These are phyloP conservation scores for Psittacus erithacus DNA, from an alignment of 2,113 vertebrate species.

Conservation along the genomic window DNA sequence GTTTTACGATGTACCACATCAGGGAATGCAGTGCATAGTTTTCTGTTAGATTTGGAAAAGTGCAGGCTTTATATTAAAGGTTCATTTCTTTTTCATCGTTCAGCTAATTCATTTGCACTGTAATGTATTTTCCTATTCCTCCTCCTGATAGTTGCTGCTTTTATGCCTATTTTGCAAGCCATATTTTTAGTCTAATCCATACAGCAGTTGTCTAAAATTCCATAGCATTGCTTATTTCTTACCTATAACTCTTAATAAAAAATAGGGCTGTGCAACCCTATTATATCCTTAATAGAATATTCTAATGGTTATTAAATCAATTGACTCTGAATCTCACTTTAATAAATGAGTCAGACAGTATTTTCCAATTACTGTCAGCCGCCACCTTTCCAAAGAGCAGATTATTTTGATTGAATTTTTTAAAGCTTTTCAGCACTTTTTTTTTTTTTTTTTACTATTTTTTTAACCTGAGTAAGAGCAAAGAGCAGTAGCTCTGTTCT, in stretches of 20 bases:
- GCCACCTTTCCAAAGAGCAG: conserved; percentile 77
- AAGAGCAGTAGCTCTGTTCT: conserved; percentile 47
- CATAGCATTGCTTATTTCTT: conserved; percentile 61
- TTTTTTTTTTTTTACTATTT: neutral
- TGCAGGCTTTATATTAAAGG: neutral
- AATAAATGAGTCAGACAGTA: conserved; percentile 82
- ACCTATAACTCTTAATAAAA: conserved; percentile 78
- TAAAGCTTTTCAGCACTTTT: conserved; percentile 70
- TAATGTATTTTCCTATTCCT: conserved; percentile 18
- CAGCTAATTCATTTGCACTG: conserved; percentile 24
- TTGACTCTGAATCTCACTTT: conserved; percentile 81
- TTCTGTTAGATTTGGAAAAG: conserved; percentile 31
- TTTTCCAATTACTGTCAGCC: conserved; percentile 82
- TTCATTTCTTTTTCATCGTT: conserved; percentile 34
- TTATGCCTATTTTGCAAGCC: conserved; percentile 36
- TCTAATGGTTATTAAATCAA: conserved; percentile 83
- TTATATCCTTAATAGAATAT: conserved; percentile 81
- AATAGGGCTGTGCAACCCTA: conserved; percentile 69
- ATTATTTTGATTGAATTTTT: conserved; percentile 79
- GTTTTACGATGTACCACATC: conserved; percentile 33
- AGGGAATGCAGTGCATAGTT: neutral
- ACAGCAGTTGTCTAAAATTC: conserved; percentile 48
- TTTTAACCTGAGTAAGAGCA: neutral
- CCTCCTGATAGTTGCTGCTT: conserved; percentile 23
- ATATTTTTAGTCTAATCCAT: conserved; percentile 39